phyloP scores from a whole-genome alignment of 2,113 vertebrate species.

The Macrotus californicus region DNA sequence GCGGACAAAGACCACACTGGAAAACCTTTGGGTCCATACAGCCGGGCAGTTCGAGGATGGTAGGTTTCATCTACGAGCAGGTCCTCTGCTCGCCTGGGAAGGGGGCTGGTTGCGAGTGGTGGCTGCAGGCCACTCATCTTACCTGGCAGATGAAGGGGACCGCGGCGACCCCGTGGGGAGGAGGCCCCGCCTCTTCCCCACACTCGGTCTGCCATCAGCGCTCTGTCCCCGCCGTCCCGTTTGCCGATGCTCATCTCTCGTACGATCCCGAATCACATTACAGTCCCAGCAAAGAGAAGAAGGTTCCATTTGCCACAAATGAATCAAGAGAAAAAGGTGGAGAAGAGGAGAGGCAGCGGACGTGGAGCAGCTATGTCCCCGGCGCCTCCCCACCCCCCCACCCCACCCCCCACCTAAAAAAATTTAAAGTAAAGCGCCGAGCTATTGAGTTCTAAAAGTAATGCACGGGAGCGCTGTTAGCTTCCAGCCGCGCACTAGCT shows the following conservation, averaged over 20 bases:
- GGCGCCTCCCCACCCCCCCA: neutral
- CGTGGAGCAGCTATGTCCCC: neutral
- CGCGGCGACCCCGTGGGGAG: neutral
- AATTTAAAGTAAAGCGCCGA: neutral
- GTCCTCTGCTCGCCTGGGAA: constrained; percentile 15
- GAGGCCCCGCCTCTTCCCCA: neutral
- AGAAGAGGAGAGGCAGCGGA: neutral
- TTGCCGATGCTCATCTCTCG: neutral
- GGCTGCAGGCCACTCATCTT: constrained; percentile 65
- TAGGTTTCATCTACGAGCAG: constrained; percentile 51
- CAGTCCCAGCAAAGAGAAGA: neutral
- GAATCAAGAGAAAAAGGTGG: neutral
- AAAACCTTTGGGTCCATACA: constrained; percentile 67
- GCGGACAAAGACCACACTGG: constrained; percentile 67
- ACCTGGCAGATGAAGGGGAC: constrained; percentile 64
- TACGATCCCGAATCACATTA: neutral
- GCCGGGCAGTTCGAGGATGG: constrained; percentile 52
- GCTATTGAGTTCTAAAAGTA: neutral
- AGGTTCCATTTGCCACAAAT: neutral
- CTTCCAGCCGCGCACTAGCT: neutral
- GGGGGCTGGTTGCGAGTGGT: constrained; percentile 47
- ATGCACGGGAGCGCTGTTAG: fast-evolving
- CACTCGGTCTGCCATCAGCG: neutral
- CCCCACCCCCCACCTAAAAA: no score
- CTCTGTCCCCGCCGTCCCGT: neutral